Evolutionary conservation across 1,140 invertebrate genomes (phyloP).

Genomic region (Neodiprion fabricii): DNA sequence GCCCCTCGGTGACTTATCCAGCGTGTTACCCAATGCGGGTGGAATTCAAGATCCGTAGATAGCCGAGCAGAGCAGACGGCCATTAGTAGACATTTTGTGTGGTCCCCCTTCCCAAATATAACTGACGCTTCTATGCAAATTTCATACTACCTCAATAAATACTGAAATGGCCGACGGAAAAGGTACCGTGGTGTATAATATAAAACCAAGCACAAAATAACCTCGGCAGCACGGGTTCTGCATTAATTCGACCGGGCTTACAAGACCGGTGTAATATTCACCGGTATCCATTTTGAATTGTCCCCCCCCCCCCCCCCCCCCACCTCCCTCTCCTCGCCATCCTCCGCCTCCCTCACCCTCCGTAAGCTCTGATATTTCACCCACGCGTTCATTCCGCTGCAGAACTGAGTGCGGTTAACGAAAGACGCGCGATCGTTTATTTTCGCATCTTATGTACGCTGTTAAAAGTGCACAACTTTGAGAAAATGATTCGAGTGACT

Average conservation of each 20-base stretch:
- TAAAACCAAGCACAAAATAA: neutral
- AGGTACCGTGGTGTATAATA: conserved; percentile 6
- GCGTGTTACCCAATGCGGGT: conserved; percentile 3
- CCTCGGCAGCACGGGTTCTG: conserved; percentile 43
- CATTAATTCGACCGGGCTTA: conserved; percentile 47
- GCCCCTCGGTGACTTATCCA: neutral
- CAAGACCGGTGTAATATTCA: neutral
- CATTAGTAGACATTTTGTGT: conserved; percentile 62
- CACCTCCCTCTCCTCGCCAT: neutral
- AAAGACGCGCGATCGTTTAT: no score
- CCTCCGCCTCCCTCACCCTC: neutral
- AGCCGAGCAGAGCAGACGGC: conserved; percentile 36
- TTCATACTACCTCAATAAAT: conserved; percentile 58
- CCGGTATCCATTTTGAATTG: neutral
- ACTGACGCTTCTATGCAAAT: conserved; percentile 58
- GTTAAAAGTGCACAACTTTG: no score
- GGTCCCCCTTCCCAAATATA: conserved; percentile 45
- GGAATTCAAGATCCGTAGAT: neutral
- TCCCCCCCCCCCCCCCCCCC: neutral
- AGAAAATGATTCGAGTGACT: no score
- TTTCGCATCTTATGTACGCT: no score
- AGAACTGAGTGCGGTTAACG: no score
- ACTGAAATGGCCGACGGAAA: conserved; percentile 28
- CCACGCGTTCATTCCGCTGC: no score
- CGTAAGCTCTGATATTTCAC: no score